Evolutionary conservation across 1,140 invertebrate genomes (phyloP), one percentile per base, ranked within the genome.

Genomic region (Bombus ignitus): DNA sequence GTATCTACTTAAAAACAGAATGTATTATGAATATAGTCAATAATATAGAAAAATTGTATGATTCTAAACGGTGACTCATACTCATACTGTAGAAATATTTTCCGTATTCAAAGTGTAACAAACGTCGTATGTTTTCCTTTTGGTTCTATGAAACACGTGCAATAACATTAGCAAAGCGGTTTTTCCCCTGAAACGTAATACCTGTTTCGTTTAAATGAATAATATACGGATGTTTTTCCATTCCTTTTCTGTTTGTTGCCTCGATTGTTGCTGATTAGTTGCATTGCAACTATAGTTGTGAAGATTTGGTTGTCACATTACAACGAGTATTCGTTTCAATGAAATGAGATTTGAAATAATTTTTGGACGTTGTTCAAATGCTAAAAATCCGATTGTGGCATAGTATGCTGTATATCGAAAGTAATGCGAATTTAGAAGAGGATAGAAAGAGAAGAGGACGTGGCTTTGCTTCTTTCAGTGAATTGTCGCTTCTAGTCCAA

Each of bases 361-460:
- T 81, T 71, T 81, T 81, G 80, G 57, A 65, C 35, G 53, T 37
- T n/a, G 53, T 62, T 74, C 80, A 73, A 73, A 73, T 37, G 22
- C 32, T 74, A 81, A 81, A 74, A 81, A 62, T 73, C n/a, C 22
- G 37, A 81, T 44, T 65, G 15, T 73, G 80, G 65, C 32, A 70
- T n/a, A 57, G 44, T 39, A 32, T 12, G 18, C 15, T 32, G 10
- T 32, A 70, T 71, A 28, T 57, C 28, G 35, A 15, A 18, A 32
- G 18, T 72, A 73, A 25, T 25, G 37, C n/a, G 22, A 73, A 73
- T 65, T 73, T 73, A 47, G 39, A 81, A 35, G 10, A 35, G 18
- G 47, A 81, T 47, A 57, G 37, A 39, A 39, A 39, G 37, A 39
- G 37, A 39, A 39, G 37, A 39, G 32, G 2, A 57, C 12, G 9